A percentile compares a stretch with the other conserved stretches of the same genome.
phyloP scores from a whole-genome alignment of 2,888 invertebrate genomes.

The Dryobota labecula region DNA sequence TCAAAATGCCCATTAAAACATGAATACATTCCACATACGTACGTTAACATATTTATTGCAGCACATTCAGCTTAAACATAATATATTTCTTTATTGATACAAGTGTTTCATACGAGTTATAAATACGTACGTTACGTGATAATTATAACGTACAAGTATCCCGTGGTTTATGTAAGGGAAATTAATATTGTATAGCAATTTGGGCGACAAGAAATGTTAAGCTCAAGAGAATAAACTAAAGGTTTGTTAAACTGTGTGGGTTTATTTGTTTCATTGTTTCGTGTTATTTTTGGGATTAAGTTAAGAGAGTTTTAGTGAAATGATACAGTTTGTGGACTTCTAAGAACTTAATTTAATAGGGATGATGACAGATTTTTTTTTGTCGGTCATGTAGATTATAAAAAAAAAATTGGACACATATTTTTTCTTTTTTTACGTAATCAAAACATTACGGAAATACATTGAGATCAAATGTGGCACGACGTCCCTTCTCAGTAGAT shows the following conservation, averaged over 20 bases:
- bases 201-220: not conserved
- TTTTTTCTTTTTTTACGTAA: too few species aligned
- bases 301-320: not conserved
- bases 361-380: too few species aligned
- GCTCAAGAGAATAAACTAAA: not conserved
- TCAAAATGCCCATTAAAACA: constrained; percentile 21
- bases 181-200: constrained; percentile 10
- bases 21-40: constrained; percentile 37
- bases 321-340: too few species aligned
- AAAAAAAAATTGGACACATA: too few species aligned
- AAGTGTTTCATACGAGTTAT: constrained; percentile 24
- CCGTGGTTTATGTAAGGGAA: constrained; percentile 14
- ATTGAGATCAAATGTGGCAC: too few species aligned
- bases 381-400: too few species aligned
- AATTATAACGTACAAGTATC: constrained; percentile 19
- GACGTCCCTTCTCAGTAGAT: too few species aligned
- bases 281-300: not conserved
- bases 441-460: too few species aligned
- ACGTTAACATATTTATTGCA: constrained; percentile 6
- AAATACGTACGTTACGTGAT: constrained; percentile 31
- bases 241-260: not conserved
- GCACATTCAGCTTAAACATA: not conserved
- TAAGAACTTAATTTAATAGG: too few species aligned
- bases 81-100: constrained; percentile 46
- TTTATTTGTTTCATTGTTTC: not conserved